Evolutionary conservation across 2,888 invertebrate genomes (phyloP).

Genomic region (Muschampia plurimacula): DNA sequence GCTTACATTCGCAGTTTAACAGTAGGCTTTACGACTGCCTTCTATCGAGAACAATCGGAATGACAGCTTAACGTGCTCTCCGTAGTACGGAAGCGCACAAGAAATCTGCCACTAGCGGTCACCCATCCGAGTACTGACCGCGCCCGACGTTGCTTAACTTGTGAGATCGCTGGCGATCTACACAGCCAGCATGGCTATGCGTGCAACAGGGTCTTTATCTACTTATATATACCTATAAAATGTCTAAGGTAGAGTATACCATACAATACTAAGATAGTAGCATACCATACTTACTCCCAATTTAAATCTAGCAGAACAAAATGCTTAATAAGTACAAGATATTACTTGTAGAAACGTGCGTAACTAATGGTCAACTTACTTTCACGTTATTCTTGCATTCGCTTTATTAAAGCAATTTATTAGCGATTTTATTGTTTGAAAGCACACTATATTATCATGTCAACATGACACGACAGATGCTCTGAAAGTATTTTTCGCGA

Average conservation of each 20-base stretch:
- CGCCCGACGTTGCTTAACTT: constrained; percentile 53
- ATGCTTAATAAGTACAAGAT: constrained; percentile 9
- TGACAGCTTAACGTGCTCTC: no score
- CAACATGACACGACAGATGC: constrained; percentile 75
- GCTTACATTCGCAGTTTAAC: no score
- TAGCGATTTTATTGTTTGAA: constrained; percentile 69
- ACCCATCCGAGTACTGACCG: constrained; percentile 69
- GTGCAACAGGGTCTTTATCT: neutral
- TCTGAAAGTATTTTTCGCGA: constrained; percentile 64
- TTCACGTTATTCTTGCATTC: constrained; percentile 67
- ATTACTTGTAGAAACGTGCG: constrained; percentile 43
- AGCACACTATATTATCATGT: constrained; percentile 71
- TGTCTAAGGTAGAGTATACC: no score
- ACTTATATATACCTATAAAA: neutral
- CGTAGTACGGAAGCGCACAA: no score
- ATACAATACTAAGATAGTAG: neutral
- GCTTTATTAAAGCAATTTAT: constrained; percentile 61
- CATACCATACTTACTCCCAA: neutral
- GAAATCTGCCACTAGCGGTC: constrained; percentile 49
- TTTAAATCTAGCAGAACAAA: constrained; percentile 22
- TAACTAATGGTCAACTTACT: constrained; percentile 55
- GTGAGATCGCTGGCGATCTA: neutral
- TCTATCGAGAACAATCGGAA: no score
- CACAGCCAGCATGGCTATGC: no score
- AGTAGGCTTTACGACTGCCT: no score